Conservation (phyloP, 2,797 vertebrate genomes). For the Bradypodion pumilum region DNA sequence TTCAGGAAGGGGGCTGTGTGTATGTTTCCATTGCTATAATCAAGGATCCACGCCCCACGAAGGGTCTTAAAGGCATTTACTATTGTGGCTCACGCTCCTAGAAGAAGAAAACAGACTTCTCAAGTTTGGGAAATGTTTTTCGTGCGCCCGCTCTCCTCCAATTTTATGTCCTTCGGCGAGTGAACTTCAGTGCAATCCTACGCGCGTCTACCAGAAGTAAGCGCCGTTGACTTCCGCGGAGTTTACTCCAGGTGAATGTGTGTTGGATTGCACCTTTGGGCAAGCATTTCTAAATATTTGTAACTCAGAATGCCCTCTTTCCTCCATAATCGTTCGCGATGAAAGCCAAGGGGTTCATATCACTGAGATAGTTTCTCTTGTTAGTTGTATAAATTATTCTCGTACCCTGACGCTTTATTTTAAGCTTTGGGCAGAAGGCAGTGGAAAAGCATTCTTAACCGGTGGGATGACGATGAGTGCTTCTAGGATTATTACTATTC, state of each 20-base stretch:
- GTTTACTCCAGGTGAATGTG: not conserved
- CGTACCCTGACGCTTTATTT: not conserved
- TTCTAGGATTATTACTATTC: not conserved
- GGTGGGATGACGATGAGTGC: too few relatives aligned
- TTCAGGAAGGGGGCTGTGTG: slow-evolving; percentile 5
- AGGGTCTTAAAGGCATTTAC: not conserved
- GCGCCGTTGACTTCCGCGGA: not conserved
- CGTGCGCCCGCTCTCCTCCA: not conserved
- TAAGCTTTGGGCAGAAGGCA: not conserved
- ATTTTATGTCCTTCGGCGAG: not conserved
- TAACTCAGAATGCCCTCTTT: not conserved
- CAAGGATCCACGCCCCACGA: not conserved
- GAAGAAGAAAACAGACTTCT: not conserved
- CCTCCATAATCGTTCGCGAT: not conserved
- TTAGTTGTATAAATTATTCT: not conserved
- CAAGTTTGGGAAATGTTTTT: not conserved
- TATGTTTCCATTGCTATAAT: not conserved
- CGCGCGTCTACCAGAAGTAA: not conserved
- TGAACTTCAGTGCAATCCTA: not conserved
- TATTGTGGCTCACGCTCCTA: not conserved
- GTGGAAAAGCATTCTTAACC: not conserved
- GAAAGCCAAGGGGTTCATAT: not conserved
- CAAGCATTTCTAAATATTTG: not conserved
- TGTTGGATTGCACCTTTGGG: not conserved
- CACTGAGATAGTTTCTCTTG: not conserved